These are phyloP conservation scores for Pristiophorus japonicus DNA, from an alignment of 2,113 vertebrate species.

Conservation along the genomic window DNA sequence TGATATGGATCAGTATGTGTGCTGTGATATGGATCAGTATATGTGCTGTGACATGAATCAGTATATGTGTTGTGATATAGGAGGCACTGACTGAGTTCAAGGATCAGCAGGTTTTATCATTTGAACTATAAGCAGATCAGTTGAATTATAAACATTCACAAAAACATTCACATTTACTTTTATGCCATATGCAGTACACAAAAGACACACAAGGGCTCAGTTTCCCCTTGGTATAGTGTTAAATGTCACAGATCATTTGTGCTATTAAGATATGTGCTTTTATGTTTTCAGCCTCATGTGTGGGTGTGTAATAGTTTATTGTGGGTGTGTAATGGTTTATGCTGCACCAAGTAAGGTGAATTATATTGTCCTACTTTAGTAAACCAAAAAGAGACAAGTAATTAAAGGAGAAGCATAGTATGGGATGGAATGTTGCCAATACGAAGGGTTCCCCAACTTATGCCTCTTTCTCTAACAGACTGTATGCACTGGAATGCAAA, in stretches of 20 bases:
- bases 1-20: too few relatives aligned
- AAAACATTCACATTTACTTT: neutral
- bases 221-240: neutral
- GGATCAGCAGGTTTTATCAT: neutral
- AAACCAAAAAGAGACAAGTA: neutral
- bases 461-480: neutral
- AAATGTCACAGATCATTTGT: neutral
- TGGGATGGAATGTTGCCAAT: neutral
- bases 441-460: neutral
- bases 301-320: too few relatives aligned
- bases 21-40: too few relatives aligned
- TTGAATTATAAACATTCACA: neutral
- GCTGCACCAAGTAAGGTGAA: neutral
- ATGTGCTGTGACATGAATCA: too few relatives aligned
- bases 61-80: neutral
- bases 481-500: neutral
- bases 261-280: neutral
- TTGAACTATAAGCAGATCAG: neutral
- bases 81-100: neutral
- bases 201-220: neutral
- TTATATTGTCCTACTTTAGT: neutral
- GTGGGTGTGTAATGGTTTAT: too few relatives aligned
- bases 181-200: neutral
- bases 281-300: neutral
- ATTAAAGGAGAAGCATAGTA: neutral